phyloP scores from a whole-genome alignment of 1,140 invertebrate genomes.

The Drosophila aff. region DNA sequence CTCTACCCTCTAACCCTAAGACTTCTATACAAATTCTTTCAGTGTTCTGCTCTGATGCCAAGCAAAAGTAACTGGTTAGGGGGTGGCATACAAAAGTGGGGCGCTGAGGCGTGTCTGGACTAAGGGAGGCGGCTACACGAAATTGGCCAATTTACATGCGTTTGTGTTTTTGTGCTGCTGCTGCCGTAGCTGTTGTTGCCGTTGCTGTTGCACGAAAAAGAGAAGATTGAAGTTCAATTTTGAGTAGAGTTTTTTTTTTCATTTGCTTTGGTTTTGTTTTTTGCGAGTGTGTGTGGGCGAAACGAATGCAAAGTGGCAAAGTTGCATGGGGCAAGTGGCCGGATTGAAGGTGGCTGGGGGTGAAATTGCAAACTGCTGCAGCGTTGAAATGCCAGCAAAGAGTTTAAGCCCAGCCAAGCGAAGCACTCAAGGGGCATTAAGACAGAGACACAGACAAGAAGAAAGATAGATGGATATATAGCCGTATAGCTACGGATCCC shows the following conservation, averaged over 20 bases:
- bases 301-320: conserved; percentile 67
- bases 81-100: neutral
- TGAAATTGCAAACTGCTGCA: conserved; percentile 56
- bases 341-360: conserved; percentile 17
- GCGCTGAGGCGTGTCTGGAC: conserved; percentile 26
- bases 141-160: conserved; percentile 81
- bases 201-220: conserved; percentile 32
- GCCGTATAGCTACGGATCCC: conserved; percentile 21
- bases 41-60: conserved; percentile 10
- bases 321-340: conserved; percentile 39
- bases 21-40: neutral
- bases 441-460: conserved; percentile 40
- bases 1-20: too few species aligned
- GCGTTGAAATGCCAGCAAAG: conserved; percentile 71
- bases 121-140: conserved; percentile 50
- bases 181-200: conserved; percentile 19
- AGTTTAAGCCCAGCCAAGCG: conserved; percentile 77
- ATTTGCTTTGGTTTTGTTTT: neutral
- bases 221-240: conserved; percentile 73
- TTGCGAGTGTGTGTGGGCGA: conserved; percentile 27
- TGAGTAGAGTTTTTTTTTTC: conserved; percentile 19
- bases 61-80: conserved; percentile 14
- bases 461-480: conserved; percentile 26
- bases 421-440: conserved; percentile 74
- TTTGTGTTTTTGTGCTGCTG: conserved; percentile 59